A percentile compares a stretch with the other conserved stretches of the same genome.
These are phyloP conservation scores for Chironex yamaguchii DNA, from an alignment of 30 jellyfish, hydroid and myxozoan species.

Conservation along the genomic window DNA sequence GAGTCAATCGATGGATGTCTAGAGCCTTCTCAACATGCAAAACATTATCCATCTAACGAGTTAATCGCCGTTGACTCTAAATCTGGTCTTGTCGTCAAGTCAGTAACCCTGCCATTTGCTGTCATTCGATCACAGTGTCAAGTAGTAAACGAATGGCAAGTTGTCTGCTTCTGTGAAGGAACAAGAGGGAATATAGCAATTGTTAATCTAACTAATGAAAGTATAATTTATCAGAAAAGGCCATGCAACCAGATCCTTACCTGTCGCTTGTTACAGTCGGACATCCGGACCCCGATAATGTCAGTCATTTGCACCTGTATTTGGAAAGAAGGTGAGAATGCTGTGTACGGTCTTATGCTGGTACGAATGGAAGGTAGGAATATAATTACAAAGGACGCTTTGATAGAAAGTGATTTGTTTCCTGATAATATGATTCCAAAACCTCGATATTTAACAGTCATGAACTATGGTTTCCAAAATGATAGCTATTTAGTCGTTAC, in stretches of 20 bases:
- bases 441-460: background rate
- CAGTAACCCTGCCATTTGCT: background rate
- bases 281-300: background rate
- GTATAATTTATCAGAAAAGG: background rate
- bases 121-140: background rate
- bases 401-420: background rate
- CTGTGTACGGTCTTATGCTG: background rate
- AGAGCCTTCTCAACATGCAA: background rate
- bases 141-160: background rate
- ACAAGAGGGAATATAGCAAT: background rate
- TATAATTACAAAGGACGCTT: background rate
- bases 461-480: background rate
- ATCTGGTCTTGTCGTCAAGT: background rate
- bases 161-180: background rate
- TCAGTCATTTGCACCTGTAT: background rate
- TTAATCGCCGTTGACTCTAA: background rate
- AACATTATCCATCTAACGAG: background rate
- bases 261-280: background rate
- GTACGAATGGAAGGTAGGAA: background rate
- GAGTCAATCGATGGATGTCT: background rate
- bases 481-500: background rate
- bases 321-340: background rate
- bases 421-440: background rate
- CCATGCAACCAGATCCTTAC: background rate
- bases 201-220: background rate